phyloP scores from a whole-genome alignment of 2,113 vertebrate genomes.

The Myrmecobius fasciatus region DNA sequence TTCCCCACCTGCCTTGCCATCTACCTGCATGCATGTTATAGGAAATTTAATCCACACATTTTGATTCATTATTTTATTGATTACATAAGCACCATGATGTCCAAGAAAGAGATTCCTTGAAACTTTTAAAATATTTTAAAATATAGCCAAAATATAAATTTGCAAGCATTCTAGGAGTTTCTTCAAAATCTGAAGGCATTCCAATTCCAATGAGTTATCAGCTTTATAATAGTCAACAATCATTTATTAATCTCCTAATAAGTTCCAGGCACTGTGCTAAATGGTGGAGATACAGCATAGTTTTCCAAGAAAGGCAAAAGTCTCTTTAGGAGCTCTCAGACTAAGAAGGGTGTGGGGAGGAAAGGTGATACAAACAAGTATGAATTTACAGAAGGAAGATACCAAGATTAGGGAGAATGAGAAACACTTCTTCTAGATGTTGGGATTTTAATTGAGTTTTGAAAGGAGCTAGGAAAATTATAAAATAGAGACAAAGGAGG shows the following conservation, averaged over 20 bases:
- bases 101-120: rapidly evolving
- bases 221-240: neutral
- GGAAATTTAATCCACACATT: rapidly evolving
- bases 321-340: neutral
- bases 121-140: neutral
- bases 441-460: neutral
- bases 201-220: neutral
- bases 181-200: neutral
- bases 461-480: neutral
- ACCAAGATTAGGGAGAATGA: neutral
- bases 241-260: neutral
- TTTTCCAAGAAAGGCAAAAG: neutral
- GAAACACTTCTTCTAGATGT: neutral
- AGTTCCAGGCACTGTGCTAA: neutral
- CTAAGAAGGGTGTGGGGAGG: neutral
- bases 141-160: too few species aligned
- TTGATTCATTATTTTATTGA: neutral
- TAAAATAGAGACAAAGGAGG: neutral
- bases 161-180: neutral
- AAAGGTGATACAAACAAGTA: neutral
- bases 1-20: neutral
- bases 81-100: rapidly evolving
- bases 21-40: neutral
- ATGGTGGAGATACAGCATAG: neutral
- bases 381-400: neutral